Evolutionary conservation across 1,140 invertebrate genomes (phyloP), one percentile per base, ranked within the genome.

Genomic region (Procambarus virginalis): DNA sequence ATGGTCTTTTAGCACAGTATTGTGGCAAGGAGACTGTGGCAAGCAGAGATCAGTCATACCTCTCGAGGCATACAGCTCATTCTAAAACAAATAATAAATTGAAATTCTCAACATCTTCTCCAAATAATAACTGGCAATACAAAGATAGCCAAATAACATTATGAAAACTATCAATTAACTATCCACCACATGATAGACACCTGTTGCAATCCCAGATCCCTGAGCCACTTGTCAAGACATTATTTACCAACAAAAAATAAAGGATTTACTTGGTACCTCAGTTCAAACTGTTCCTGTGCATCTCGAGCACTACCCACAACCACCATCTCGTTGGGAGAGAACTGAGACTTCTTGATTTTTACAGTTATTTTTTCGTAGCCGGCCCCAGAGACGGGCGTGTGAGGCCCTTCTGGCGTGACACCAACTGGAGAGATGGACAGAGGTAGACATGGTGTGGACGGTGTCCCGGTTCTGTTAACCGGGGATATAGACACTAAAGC

Each of bases 301-400:
- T 92, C 89, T 51, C 89, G 73, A 12, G 85, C 87, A 80, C 91
- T 92, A n/a, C 91, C 91, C 12, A 92, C 91, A 78, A 92, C 89
- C 51, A 92, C 89, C 91, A 92, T 92, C 51, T 92, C 91, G 77
- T 92, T 92, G 64, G 91, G 91, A 8, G 88, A 89, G 55, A 91
- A 89, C 46, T 90, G 91, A 17, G 91, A 92, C 77, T 92, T 92
- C 58, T 91, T 92, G 46, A 92, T 64, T 75, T 92, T 92, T 22
- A 92, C 86, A 12, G 91, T 92, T 1, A 92, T 84, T 60, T 92
- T 92, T 22, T 92, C 91, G 60, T 89, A 77, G 20, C 58, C 73
- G 34, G 64, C 22, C 14, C 48, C 49, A n/a, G 64, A 58, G 45
- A 55, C 60, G 75, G 73, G 82, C 20, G 48, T 84, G 81, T 46